Evolutionary conservation across 2,113 vertebrate genomes (phyloP).

Genomic region (Sus scrofa): T2T-Sscrofa CM000830.6:119188501-119189000

Average conservation of each 20-base stretch:
- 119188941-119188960: neutral
- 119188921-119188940: neutral
- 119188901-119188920: constrained; percentile 2
- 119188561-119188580: too few relatives aligned
- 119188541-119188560: constrained; percentile 18
- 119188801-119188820: neutral
- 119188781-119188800: neutral
- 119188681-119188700: neutral
- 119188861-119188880: neutral
- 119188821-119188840: neutral
- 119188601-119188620: too few relatives aligned
- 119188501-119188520: neutral
- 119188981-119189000: neutral
- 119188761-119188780: neutral
- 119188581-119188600: too few relatives aligned
- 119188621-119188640: neutral
- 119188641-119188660: constrained; percentile 33
- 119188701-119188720: neutral
- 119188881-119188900: neutral
- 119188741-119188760: neutral
- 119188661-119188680: constrained; percentile 25
- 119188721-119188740: neutral
- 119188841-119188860: neutral
- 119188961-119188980: neutral
- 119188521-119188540: neutral